Evolutionary conservation across 2,888 invertebrate genomes (phyloP).

Genomic region (Calliphora vomitoria): DNA sequence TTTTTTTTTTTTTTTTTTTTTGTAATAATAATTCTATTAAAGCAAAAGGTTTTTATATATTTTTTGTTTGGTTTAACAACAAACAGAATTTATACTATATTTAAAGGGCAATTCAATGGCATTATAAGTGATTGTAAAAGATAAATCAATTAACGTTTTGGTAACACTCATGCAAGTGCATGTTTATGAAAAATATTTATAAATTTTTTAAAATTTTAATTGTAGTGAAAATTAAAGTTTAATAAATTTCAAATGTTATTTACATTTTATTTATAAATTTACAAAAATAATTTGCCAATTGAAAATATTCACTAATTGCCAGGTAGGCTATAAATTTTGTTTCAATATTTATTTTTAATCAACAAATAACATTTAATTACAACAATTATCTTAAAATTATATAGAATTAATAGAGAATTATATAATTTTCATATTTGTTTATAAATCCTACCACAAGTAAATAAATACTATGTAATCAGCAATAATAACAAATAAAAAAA

Average conservation of each 20-base stretch:
- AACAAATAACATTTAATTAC: conserved; percentile 47
- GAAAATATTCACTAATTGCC: background rate
- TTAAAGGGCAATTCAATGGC: conserved; percentile 5
- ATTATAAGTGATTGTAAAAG: conserved; percentile 29
- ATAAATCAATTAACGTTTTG: conserved; percentile 33
- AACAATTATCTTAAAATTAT: conserved; percentile 33
- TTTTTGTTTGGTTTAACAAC: background rate
- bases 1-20: background rate
- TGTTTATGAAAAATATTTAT: background rate
- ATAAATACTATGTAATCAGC: background rate
- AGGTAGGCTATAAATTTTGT: conserved; percentile 1
- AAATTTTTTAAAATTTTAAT: no score
- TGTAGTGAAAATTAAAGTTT: no score
- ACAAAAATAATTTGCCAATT: no score
- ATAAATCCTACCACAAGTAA: background rate
- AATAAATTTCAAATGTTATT: no score
- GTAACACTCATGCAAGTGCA: background rate
- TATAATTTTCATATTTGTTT: background rate
- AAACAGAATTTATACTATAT: background rate
- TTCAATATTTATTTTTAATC: conserved; percentile 15
- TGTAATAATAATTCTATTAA: conserved; percentile 21
- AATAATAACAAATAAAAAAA: background rate
- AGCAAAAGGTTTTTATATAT: background rate
- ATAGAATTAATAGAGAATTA: conserved; percentile 19
- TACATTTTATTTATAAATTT: no score